Conservation (phyloP, 2,888 invertebrate genomes). For the Calameuta idolon region DNA sequence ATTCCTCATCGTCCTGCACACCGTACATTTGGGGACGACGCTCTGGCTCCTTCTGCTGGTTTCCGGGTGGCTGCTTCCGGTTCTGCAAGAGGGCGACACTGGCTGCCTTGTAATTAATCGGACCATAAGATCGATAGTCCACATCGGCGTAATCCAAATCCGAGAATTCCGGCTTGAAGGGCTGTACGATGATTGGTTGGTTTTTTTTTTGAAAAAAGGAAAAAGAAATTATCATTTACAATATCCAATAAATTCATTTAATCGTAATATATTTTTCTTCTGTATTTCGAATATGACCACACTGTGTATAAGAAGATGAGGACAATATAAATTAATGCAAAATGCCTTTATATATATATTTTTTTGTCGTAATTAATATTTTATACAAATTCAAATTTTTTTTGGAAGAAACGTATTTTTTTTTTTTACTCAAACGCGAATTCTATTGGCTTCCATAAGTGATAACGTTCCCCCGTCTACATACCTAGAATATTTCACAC, state of each 20-base stretch:
- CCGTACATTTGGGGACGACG: slow-evolving; percentile 65
- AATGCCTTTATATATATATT: no score
- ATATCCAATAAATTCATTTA: not conserved
- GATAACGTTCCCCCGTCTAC: not conserved
- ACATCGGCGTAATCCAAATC: slow-evolving; percentile 92
- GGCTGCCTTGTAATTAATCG: slow-evolving; percentile 91
- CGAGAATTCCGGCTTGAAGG: slow-evolving; percentile 80
- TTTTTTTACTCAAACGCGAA: no score
- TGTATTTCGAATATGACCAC: not conserved
- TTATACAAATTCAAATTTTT: no score
- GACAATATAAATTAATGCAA: not conserved
- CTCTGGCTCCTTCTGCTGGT: slow-evolving; percentile 40
- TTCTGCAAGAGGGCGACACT: slow-evolving; percentile 72
- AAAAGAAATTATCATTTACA: not conserved
- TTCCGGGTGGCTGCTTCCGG: slow-evolving; percentile 44
- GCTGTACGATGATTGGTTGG: slow-evolving; percentile 69
- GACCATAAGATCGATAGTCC: slow-evolving; percentile 90
- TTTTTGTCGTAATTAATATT: no score
- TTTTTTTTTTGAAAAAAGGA: not conserved
- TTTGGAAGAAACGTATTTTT: no score
- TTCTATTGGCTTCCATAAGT: not conserved
- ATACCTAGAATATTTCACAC: not conserved
- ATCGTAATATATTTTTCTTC: not conserved
- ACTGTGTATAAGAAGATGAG: not conserved
- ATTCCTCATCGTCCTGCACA: slow-evolving; percentile 62